Percentiles rank a stretch among this genome's conserved stretches.
phyloP scores from a whole-genome alignment of 2,113 vertebrate genomes.

The Apeltes quadracus region DNA sequence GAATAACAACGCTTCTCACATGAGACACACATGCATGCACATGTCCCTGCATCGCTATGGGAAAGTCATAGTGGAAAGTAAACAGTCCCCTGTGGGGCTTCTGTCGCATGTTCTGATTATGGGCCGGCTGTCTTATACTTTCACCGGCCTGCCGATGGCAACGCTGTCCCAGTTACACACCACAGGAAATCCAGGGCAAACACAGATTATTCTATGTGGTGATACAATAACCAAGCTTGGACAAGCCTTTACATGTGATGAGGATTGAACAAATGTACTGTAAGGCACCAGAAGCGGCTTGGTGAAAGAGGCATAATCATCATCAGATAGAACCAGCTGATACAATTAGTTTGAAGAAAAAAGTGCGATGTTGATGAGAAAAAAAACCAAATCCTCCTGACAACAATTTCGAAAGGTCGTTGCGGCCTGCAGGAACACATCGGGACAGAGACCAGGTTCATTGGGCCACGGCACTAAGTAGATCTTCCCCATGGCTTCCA shows the following conservation, averaged over 20 bases:
- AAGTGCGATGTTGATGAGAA: not conserved
- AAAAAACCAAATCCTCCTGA: not conserved
- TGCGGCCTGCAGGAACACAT: not conserved
- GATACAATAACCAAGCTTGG: constrained; percentile 20
- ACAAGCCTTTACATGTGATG: constrained; percentile 17
- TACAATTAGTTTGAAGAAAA: not conserved
- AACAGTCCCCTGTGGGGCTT: constrained; percentile 14
- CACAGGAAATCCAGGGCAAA: constrained; percentile 44
- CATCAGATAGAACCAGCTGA: not conserved
- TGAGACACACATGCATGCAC: not conserved
- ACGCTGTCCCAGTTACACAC: constrained; percentile 23
- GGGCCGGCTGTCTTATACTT: constrained; percentile 1
- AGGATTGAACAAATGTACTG: not conserved
- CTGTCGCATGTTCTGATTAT: constrained; percentile 4
- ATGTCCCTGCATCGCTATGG: constrained; percentile 15
- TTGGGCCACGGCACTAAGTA: constrained; percentile 8
- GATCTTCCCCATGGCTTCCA: constrained; percentile 45
- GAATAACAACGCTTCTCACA: constrained; percentile 13
- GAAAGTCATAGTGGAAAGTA: not conserved
- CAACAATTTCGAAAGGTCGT: constrained; percentile 2
- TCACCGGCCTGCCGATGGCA: constrained; percentile 47
- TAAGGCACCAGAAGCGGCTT: not conserved
- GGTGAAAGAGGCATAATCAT: not conserved
- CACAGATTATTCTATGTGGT: constrained; percentile 45
- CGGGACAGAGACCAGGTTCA: not conserved